Evolutionary conservation across 2,113 vertebrate genomes (phyloP).

Genomic region (Nematolebias whitei): DNA sequence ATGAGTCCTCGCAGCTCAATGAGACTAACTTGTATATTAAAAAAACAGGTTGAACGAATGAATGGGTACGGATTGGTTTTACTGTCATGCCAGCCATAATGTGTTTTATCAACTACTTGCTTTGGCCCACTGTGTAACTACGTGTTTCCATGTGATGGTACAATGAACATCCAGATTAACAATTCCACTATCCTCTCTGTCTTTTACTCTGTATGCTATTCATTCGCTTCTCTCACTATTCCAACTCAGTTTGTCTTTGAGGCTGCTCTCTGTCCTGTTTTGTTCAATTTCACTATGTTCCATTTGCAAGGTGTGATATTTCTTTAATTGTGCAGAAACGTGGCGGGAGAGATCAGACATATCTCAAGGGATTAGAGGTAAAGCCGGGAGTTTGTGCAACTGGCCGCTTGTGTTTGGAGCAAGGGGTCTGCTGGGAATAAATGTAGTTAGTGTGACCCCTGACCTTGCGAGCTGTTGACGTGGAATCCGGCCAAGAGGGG

Average conservation of each 20-base stretch:
- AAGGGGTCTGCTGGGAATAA: constrained; percentile 98
- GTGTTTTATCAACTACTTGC: constrained; percentile 60
- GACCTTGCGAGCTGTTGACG: constrained; percentile 97
- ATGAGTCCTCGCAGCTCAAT: too few relatives aligned
- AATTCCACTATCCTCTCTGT: constrained; percentile 55
- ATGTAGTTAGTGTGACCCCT: constrained; percentile 99
- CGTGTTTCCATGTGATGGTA: constrained; percentile 50
- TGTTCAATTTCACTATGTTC: constrained; percentile 59
- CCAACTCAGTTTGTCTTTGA: constrained; percentile 35
- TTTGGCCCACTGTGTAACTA: constrained; percentile 64
- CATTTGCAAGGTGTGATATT: constrained; percentile 86
- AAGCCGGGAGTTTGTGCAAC: constrained; percentile 86
- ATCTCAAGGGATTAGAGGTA: constrained; percentile 96
- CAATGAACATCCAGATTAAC: too few relatives aligned
- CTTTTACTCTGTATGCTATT: constrained; percentile 42
- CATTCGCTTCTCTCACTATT: constrained; percentile 62
- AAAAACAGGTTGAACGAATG: constrained; percentile 8
- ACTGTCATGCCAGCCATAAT: constrained; percentile 40
- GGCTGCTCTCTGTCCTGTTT: constrained; percentile 36
- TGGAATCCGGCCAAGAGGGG: constrained; percentile 96
- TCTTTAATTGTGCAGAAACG: constrained; percentile 99
- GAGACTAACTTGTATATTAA: too few relatives aligned
- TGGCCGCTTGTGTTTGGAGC: constrained; percentile 96
- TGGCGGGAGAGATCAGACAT: constrained; percentile 99
- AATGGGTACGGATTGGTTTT: constrained; percentile 21